Conservation (phyloP, 2,113 vertebrate genomes). For the Argyrosomus japonicus region DNA sequence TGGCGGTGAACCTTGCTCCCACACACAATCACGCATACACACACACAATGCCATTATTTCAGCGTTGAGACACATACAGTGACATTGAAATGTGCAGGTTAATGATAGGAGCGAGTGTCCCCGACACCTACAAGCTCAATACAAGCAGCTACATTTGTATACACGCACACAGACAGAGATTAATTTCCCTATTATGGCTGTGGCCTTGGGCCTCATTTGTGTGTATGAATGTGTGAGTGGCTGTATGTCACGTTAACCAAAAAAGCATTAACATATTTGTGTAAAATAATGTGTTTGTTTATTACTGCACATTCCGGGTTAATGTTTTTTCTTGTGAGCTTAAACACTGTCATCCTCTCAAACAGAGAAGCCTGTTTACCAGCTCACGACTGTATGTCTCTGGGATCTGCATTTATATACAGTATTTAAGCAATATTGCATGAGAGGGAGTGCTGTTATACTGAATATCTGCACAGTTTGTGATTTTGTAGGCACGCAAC, state of each 20-base stretch:
- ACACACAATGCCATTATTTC: slow-evolving; percentile 14
- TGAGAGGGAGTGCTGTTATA: background rate
- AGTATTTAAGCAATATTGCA: too few species aligned
- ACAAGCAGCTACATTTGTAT: slow-evolving; percentile 38
- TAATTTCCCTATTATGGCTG: slow-evolving; percentile 26
- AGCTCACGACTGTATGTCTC: slow-evolving; percentile 15
- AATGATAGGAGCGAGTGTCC: slow-evolving; percentile 43
- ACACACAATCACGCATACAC: background rate
- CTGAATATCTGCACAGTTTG: too few species aligned
- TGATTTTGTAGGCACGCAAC: too few species aligned
- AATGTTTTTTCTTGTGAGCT: background rate
- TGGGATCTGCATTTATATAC: background rate
- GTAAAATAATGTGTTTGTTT: slow-evolving; percentile 11
- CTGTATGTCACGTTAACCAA: background rate
- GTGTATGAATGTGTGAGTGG: background rate
- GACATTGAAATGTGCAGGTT: slow-evolving; percentile 45
- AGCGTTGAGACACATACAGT: slow-evolving; percentile 19
- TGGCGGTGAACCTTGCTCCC: slow-evolving; percentile 19
- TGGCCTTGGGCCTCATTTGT: slow-evolving; percentile 34
- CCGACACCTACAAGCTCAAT: slow-evolving; percentile 29
- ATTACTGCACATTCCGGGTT: background rate
- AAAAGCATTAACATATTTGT: slow-evolving; percentile 12
- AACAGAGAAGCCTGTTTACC: slow-evolving; percentile 21
- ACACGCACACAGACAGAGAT: slow-evolving; percentile 29
- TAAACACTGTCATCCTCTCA: slow-evolving; percentile 3